Evolutionary conservation across 2,888 invertebrate species (phyloP).

Genomic region (Cheilosia variabilis): DNA sequence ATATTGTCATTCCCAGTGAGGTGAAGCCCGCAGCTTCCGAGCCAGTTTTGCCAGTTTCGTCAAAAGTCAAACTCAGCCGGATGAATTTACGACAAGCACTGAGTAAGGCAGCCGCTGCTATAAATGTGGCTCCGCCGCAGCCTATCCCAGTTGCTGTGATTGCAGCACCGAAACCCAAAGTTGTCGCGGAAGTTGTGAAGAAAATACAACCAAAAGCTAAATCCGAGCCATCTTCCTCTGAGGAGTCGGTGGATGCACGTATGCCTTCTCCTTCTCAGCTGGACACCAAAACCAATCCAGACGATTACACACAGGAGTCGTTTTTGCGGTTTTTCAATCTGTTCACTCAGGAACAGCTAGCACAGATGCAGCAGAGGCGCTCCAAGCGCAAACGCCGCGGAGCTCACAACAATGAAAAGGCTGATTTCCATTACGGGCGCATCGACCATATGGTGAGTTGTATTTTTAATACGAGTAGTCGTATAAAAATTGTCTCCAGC

Average conservation of each 20-base stretch:
- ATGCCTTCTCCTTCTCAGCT: slow-evolving; percentile 37
- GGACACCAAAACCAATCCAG: slow-evolving; percentile 76
- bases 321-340: slow-evolving; percentile 81
- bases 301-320: slow-evolving; percentile 80
- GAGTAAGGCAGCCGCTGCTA: slow-evolving; percentile 80
- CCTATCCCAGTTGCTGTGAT: slow-evolving; percentile 41
- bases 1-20: slow-evolving; percentile 35
- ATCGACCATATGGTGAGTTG: slow-evolving; percentile 78
- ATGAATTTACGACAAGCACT: slow-evolving; percentile 81
- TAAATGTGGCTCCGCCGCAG: slow-evolving; percentile 64
- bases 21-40: slow-evolving; percentile 36
- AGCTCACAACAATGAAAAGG: slow-evolving; percentile 81
- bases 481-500: no score
- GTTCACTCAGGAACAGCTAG: slow-evolving; percentile 80
- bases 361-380: slow-evolving; percentile 81
- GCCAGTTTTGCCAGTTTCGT: slow-evolving; percentile 69
- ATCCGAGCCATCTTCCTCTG: slow-evolving; percentile 77
- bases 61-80: slow-evolving; percentile 80
- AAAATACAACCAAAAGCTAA: slow-evolving; percentile 58
- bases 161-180: neutral
- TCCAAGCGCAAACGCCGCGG: slow-evolving; percentile 82
- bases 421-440: slow-evolving; percentile 83
- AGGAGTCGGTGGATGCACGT: slow-evolving; percentile 77
- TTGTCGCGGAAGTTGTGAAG: slow-evolving; percentile 18
- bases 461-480: neutral